Evolutionary conservation across 2,797 vertebrate genomes (phyloP), one percentile per base, ranked within the genome.

Genomic region (Myotis myotis): DNA sequence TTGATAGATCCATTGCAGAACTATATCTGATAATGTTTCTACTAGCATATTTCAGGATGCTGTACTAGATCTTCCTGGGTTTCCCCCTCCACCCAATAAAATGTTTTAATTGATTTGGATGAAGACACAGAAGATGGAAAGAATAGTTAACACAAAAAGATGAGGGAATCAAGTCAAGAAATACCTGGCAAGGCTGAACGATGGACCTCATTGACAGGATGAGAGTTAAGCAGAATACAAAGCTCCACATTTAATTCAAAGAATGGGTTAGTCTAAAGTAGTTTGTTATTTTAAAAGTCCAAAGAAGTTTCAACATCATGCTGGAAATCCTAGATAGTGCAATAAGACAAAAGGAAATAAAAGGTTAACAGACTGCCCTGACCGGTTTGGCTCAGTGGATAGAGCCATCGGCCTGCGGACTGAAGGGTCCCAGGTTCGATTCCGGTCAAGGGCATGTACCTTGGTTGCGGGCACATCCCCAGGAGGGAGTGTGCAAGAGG

Each of bases 221-320:
- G 22, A 89, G 74, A 71, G 1, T 72, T 78, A 87, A 86, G n/a
- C 13, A 66, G 12, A 66, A 76, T 64, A 33, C 6, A 38, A 93
- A 89, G 19, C 53, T 33, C 5, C 71, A 81, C 28, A 53, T 92
- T 95, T 92, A 82, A 72, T 74, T 92, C 64, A 72, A 82, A 96
- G 33, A 82, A 28, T 87, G 41, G 3, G 7, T 89, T 55, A 82
- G 6, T 72, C 30, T 82, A 60, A 16, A 68, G 41, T 47, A 81
- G 28, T 66, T 71, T 51, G 47, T 60, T 60, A 64, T 60, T 86
- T 87, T 78, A 72, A 71, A 91, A 95, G 23, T 57, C 19, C 74
- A 76, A 57, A 8, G 25, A 19, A 79, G 36, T 68, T 78, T 68
- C 49, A 89, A 55, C 5, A n/a, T n/a, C 36, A 12, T 79, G 30